Base-by-base conservation (phyloP, 2,888 invertebrate species). In the Pristionchus arcanus region DNA sequence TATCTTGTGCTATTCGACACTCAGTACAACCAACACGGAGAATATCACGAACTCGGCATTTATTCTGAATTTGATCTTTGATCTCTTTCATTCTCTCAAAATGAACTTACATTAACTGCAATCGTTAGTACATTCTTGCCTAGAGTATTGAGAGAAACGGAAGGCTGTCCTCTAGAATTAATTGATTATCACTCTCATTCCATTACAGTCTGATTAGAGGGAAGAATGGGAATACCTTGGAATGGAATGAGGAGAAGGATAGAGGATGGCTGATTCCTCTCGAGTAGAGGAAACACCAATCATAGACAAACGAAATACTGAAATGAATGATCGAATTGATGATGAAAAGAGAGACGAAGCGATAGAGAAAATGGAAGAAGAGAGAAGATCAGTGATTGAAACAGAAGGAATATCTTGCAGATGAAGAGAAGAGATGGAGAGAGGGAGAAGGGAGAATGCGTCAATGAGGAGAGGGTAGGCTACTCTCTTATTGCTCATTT, bases 1-100 rank as follows among this genome's bases (percentile, higher is more conserved):
- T 53, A 11, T 74, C 74, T 31, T 88, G 88, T 31, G 88, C 88
- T 49, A 88, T 88, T 74, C 88, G 42, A 19, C 49, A 53, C 19
- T 88, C 88, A 25, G n/a, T 71, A 31, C 88, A 88, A 15, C 71
- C 88, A 11, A 88, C 71, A 21, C 55, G 19, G 4, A 88, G 71
- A 53, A 88, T 74, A 31, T 88, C 88, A 15, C 88, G 71, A 28
- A 88, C 88, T 28, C 88, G 88, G 31, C 71, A 71, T 53, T 88
- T 88, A 31, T 55, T 88, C 88, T 88, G 42, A 74, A 88, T n/a
- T 42, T 63, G 63, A 63, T 63, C 63, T 63, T 63, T 63, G 63
- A 63, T 63, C 63, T 63, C 63, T 63, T n/a, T 7, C 42, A 19
- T 63, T 63, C 63, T 15, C 5, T 63, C 15, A 25, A 19, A 15